Base-by-base conservation (phyloP, 2,888 invertebrate species). In the Yponomeuta malinellus region DNA sequence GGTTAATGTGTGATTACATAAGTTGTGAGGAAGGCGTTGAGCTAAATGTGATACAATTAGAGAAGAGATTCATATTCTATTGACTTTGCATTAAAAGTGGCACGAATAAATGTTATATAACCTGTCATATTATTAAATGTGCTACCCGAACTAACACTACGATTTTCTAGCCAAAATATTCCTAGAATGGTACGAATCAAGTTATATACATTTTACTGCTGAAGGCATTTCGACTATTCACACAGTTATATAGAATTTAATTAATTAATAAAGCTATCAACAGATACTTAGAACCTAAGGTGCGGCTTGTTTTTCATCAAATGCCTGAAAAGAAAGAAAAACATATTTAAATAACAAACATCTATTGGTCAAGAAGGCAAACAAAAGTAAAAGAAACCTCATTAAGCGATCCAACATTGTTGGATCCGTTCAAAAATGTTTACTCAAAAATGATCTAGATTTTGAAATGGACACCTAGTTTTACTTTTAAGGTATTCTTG, bases 291-390 rank as follows among this genome's bases (percentile, higher is more conserved):
- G 86, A 95, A 97, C 79, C 97, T 93, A 79, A 98, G 93, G 83
- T 97, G 96, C 63, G 97, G 96, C 85, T 98, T 98, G 89, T 95
- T 95, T 87, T 97, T 97, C 88, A 96, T 93, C 94, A 97, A 96
- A 87, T 96, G 95, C 85, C 97, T 97, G 94, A 90, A 95, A 86
- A 89, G 86, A 90, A 80, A 78, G 76, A 77, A 76, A 73, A 71
- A 76, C 15, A 71, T 33, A 69, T 43, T 70, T 71, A 65, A 70
- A 72, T n/a, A 37, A 48, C 52, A 37, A 5, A 5, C 5, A 37
- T 37, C 37, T 4, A 37, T 37, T 37, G 37, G 37, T 37, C 37
- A 5, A 37, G 37, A 37, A 37, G 37, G 37, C 37, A 37, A 0
- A 43, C 5, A 43, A 8, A 43, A 43, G 43, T 43, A 6, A 43